Conservation (phyloP, 2,888 invertebrate species). For the Gibbula magus region DNA sequence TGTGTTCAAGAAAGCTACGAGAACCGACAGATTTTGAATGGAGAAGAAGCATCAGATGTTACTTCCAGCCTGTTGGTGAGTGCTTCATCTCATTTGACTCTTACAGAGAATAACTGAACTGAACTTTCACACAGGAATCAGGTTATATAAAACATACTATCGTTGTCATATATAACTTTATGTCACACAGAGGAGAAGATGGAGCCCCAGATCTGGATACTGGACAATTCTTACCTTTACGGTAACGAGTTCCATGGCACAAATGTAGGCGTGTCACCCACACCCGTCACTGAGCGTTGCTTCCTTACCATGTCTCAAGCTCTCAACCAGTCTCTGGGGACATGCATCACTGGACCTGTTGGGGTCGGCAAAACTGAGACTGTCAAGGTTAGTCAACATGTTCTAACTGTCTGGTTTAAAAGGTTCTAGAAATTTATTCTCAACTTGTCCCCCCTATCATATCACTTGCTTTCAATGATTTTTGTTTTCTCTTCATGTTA, state of each 20-base stretch:
- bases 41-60: conserved; percentile 71
- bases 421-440: no score
- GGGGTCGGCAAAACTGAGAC: conserved; percentile 74
- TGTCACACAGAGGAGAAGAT: conserved; percentile 65
- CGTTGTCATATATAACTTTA: no score
- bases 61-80: conserved; percentile 66
- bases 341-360: conserved; percentile 66
- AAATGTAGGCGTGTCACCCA: conserved; percentile 65
- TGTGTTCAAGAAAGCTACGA: conserved; percentile 69
- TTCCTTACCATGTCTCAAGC: conserved; percentile 73
- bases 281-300: conserved; percentile 72
- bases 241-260: conserved; percentile 75
- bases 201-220: conserved; percentile 69
- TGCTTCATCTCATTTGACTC: no score
- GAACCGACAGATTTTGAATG: conserved; percentile 75
- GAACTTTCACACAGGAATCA: no score
- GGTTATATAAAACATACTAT: no score
- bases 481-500: no score
- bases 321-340: conserved; percentile 66
- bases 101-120: no score
- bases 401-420: no score
- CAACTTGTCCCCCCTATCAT: no score
- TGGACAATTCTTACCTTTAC: conserved; percentile 70
- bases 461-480: no score
- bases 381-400: conserved; percentile 60